These are phyloP conservation scores for Patiria pectinifera DNA, from an alignment of 53 echinoderm and acorn worm species.

Conservation along the genomic window DNA sequence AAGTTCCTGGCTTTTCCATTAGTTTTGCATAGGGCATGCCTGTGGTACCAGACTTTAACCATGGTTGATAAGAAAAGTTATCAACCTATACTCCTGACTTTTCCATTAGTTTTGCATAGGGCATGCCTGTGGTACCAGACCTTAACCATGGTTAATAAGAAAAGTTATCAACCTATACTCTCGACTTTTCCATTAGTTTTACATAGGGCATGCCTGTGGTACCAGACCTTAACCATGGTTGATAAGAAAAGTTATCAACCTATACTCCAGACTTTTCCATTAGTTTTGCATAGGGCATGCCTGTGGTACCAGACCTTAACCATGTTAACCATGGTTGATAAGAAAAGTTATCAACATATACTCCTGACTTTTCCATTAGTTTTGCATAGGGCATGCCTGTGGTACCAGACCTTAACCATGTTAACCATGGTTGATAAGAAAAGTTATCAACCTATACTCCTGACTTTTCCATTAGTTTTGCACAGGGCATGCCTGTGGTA, in stretches of 20 bases:
- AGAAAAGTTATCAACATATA: background rate
- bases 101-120: conserved; percentile 55
- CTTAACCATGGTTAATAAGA: background rate
- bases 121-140: conserved; percentile 91
- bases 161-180: no score
- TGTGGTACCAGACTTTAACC: background rate
- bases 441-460: no score
- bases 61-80: background rate
- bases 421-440: background rate
- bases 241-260: background rate
- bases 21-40: background rate
- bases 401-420: conserved; percentile 69
- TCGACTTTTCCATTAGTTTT: background rate
- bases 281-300: conserved; percentile 73
- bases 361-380: background rate
- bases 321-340: background rate
- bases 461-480: background rate
- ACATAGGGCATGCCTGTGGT: background rate
- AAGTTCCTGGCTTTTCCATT: background rate
- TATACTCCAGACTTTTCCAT: background rate
- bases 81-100: background rate
- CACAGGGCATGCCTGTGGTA: background rate
- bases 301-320: conserved; percentile 82
- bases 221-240: background rate
- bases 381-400: conserved; percentile 86